Base-by-base conservation (phyloP, 2,888 invertebrate genomes). In the Ophion obscuratus region DNA sequence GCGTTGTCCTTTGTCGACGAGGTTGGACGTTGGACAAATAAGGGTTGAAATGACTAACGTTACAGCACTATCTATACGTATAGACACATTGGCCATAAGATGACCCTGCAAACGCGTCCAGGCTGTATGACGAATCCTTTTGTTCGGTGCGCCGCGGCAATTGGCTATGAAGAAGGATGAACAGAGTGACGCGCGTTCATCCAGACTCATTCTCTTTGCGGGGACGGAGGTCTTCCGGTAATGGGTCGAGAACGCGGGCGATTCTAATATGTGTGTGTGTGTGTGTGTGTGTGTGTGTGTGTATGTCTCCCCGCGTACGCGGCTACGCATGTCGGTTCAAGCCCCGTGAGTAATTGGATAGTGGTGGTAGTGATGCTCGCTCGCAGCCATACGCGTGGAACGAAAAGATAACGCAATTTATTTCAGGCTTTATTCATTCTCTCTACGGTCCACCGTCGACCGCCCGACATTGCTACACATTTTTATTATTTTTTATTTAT, bases 331-430 rank as follows among this genome's bases (percentile, higher is more conserved):
- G 20, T 61, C 44, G 53, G 84, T 81, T 77, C 86, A 83, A 78
- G 83, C 83, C 77, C 86, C 80, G 78, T 88, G 88, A 88, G 87
- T 88, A 88, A 88, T 88, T 88, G 88, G 88, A 86, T 85, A 86
- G 86, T 84, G 74, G 87, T 87, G 88, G 87, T 88, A 85, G 88
- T 88, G 88, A 88, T 88, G 88, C 88, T 86, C 78, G 86, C 88
- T 86, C 83, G 89, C 89, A 92, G 90, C 90, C 91, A 92, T 91
- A 92, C 92, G 92, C 92, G 91, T 92, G 92, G 92, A 92, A 93
- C 92, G 92, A 92, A 92, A 92, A 93, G 92, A 93, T 92, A 92
- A 92, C 92, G 91, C 92, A 92, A 92, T 92, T 92, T 92, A 92
- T 92, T 92, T 92, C 89, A 88, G 88, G 91, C 92, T 92, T 92